A percentile compares a stretch with the other conserved stretches of the same genome.
phyloP scores from a whole-genome alignment of 2,888 invertebrate species.

The Drosophila picticornis region DNA sequence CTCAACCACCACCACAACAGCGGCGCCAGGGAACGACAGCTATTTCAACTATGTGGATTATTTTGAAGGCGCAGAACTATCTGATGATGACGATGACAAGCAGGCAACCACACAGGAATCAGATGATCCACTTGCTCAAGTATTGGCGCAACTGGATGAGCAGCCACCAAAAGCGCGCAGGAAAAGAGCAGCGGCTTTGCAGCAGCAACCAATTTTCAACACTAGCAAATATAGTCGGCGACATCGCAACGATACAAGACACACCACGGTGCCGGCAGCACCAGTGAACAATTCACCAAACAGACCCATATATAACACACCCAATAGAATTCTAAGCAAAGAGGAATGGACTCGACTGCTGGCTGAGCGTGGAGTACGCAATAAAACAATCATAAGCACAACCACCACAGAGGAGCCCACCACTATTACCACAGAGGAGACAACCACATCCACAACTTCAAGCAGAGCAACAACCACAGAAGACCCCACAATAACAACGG shows the following conservation, averaged over 20 bases:
- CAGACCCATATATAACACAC: constrained; percentile 11
- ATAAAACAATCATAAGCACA: constrained; percentile 6
- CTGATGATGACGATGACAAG: constrained; percentile 41
- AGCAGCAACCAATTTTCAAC: constrained; percentile 38
- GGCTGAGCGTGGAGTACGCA: constrained; percentile 17
- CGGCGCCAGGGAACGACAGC: constrained; percentile 71
- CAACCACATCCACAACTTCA: constrained; percentile 15
- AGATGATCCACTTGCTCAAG: constrained; percentile 66
- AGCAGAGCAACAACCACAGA: constrained; percentile 18
- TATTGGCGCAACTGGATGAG: constrained; percentile 55
- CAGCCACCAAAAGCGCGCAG: constrained; percentile 19
- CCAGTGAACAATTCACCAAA: constrained; percentile 17
- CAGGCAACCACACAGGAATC: constrained; percentile 49
- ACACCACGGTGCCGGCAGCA: constrained; percentile 14
- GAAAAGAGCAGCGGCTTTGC: constrained; percentile 29
- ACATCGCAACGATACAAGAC: constrained; percentile 49
- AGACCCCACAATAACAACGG: constrained; percentile 16
- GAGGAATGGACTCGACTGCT: constrained; percentile 59
- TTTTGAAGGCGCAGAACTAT: constrained; percentile 72
- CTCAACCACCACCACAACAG: constrained; percentile 59
- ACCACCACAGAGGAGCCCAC: constrained; percentile 19
- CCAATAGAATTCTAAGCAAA: constrained; percentile 34
- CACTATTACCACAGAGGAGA: constrained; percentile 11
- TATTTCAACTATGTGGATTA: constrained; percentile 83
- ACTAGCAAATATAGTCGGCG: constrained; percentile 71